phyloP scores from a whole-genome alignment of 37 sponge, comb jelly and placozoan species.

The Halichondria panicea region DNA sequence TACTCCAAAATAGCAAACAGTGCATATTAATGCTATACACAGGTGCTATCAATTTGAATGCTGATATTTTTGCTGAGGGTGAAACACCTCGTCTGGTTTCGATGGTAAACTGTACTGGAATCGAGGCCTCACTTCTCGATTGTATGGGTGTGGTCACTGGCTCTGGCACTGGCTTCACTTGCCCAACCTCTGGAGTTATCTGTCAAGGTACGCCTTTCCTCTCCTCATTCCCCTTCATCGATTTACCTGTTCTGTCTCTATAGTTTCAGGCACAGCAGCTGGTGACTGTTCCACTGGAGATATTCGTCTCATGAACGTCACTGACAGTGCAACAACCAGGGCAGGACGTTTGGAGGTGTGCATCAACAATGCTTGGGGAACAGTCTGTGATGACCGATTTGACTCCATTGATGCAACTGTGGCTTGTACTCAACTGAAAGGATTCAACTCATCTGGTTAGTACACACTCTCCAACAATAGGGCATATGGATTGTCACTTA shows the following conservation, averaged over 20 bases:
- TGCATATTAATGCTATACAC: background rate
- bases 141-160: slow-evolving; percentile 4
- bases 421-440: slow-evolving; percentile 12
- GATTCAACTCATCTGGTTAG: too few relatives aligned
- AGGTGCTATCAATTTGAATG: slow-evolving; percentile 6
- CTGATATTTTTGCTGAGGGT: slow-evolving; percentile 6
- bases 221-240: too few relatives aligned
- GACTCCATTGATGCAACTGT: slow-evolving; percentile 19
- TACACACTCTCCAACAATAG: too few relatives aligned
- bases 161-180: background rate
- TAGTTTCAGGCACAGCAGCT: too few relatives aligned
- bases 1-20: too few relatives aligned
- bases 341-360: slow-evolving; percentile 37
- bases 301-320: background rate
- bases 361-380: slow-evolving; percentile 53
- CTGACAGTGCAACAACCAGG: background rate
- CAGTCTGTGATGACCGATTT: slow-evolving; percentile 22
- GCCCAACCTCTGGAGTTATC: slow-evolving; percentile 3
- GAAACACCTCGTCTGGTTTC: background rate
- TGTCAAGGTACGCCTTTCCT: slow-evolving; percentile 5
- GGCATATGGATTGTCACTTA: too few relatives aligned
- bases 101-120: slow-evolving; percentile 2
- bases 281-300: slow-evolving; percentile 16
- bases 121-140: slow-evolving; percentile 3
- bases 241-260: too few relatives aligned